Evolutionary conservation across 1,140 invertebrate species (phyloP).

Genomic region (Himalopsyche phryganea): DNA sequence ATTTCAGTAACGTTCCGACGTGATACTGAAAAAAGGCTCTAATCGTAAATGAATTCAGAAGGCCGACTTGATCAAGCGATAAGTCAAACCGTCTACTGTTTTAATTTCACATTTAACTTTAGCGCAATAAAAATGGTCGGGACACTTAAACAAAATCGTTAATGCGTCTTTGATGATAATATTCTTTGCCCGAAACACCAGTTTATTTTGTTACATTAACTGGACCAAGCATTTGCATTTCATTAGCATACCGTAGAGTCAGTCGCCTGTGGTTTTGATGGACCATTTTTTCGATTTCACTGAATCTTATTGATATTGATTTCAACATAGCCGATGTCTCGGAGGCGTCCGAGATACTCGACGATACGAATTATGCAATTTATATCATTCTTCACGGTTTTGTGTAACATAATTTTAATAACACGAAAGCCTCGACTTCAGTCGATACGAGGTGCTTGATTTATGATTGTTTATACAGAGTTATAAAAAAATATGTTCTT

Average conservation of each 20-base stretch:
- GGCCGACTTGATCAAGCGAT: conserved; percentile 16
- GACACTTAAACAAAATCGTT: conserved; percentile 32
- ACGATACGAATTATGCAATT: conserved; percentile 38
- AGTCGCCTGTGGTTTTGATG: conserved; percentile 26
- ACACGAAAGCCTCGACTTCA: conserved; percentile 1
- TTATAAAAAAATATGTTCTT: conserved; percentile 1
- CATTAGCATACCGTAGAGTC: conserved; percentile 47
- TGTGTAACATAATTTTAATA: conserved; percentile 27
- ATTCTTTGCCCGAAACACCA: conserved; percentile 33
- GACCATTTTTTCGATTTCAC: conserved; percentile 3
- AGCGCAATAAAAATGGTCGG: conserved; percentile 17
- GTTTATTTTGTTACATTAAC: conserved; percentile 52
- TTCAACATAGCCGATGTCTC: conserved; percentile 9
- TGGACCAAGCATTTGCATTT: conserved; percentile 49
- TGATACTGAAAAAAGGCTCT: not conserved
- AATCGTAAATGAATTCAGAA: conserved; percentile 6
- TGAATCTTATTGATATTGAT: conserved; percentile 5
- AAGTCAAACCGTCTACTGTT: conserved; percentile 19
- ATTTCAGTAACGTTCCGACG: conserved; percentile 15
- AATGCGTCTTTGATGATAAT: conserved; percentile 45
- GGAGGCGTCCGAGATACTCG: not conserved
- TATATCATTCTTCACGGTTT: conserved; percentile 35
- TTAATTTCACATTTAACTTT: conserved; percentile 20
- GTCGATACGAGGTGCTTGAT: conserved; percentile 19
- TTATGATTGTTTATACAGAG: conserved; percentile 30